A percentile compares a stretch with the other conserved stretches of the same genome.
Evolutionary conservation across 64 coral and sea anemone genomes (phyloP).

Genomic region (Actinia tenebrosa): DNA sequence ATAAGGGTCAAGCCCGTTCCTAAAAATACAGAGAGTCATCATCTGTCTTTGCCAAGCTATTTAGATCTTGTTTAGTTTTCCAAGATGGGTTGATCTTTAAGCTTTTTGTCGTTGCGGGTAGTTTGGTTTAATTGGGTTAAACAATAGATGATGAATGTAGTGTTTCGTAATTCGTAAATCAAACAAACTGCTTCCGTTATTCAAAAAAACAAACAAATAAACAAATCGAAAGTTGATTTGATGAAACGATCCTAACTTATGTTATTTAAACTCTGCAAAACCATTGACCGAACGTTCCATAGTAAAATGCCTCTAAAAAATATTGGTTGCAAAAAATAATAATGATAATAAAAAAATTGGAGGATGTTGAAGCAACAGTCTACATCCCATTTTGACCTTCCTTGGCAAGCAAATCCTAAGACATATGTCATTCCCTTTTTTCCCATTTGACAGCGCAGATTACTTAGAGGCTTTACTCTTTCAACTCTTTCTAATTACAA

Average conservation of each 20-base stretch:
- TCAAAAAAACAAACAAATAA: not conserved
- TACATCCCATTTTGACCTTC: not conserved
- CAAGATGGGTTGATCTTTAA: not conserved
- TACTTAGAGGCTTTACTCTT: not conserved
- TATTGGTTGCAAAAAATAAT: no score
- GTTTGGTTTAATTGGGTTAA: not conserved
- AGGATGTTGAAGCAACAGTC: not conserved
- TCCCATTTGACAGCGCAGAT: not conserved
- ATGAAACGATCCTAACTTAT: not conserved
- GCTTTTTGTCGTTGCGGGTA: not conserved
- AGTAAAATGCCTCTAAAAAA: no score
- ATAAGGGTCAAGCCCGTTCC: not conserved
- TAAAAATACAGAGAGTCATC: not conserved
- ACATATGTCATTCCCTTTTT: conserved; percentile 4
- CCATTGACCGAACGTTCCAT: no score
- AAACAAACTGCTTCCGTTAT: not conserved
- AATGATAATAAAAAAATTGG: no score
- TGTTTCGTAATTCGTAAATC: not conserved
- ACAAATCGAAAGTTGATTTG: not conserved
- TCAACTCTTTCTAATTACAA: conserved; percentile 17
- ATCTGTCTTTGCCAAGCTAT: not conserved
- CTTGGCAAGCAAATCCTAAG: not conserved
- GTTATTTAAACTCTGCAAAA: not conserved
- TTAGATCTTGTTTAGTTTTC: no score
- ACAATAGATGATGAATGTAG: not conserved